Conservation (phyloP, 2,113 vertebrate genomes). For the Setophaga petechia region DNA sequence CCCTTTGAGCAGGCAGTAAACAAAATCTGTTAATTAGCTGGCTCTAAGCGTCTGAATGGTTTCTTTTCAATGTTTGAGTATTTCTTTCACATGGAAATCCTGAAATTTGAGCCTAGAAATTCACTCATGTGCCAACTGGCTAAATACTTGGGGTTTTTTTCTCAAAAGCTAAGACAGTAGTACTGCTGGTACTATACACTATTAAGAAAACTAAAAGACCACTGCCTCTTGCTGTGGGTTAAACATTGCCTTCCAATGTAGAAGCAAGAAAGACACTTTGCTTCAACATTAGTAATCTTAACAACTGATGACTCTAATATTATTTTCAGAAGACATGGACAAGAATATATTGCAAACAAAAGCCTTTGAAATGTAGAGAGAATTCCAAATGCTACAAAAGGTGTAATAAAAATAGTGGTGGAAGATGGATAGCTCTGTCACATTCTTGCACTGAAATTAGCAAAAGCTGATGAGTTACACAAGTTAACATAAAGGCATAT, state of each 20-base stretch:
- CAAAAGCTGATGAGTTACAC: background rate
- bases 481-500: background rate
- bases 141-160: background rate
- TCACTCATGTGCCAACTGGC: background rate
- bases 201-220: background rate
- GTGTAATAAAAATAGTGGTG: background rate
- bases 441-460: background rate
- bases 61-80: background rate
- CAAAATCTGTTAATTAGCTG: background rate
- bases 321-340: background rate
- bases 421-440: background rate
- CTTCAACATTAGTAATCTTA: background rate
- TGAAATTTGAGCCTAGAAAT: background rate
- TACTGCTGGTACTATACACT: background rate
- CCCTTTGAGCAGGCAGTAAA: background rate
- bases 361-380: background rate
- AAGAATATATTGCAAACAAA: background rate
- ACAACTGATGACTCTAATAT: background rate
- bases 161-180: background rate
- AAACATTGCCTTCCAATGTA: background rate
- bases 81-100: background rate
- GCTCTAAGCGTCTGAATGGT: background rate
- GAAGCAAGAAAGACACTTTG: background rate
- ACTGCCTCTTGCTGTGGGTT: background rate
- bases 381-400: background rate